A percentile compares a stretch with the other conserved stretches of the same genome.
Evolutionary conservation across 1,140 invertebrate species (phyloP).

Genomic region (Drosophila chauvacae): DNA sequence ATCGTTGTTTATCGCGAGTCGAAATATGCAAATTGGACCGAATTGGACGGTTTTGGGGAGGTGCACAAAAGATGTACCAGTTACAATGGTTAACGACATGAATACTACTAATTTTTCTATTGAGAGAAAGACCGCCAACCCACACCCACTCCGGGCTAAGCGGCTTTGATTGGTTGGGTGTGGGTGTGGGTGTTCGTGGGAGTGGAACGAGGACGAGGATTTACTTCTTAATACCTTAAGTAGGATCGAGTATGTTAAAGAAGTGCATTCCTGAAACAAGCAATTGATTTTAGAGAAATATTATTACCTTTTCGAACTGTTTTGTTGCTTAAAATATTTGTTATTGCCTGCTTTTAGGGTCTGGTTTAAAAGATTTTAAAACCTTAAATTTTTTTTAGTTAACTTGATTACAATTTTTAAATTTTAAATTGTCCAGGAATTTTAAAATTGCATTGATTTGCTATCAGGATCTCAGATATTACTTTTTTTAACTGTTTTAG

Average conservation of each 20-base stretch:
- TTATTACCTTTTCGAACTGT: background rate
- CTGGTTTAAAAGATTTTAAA: background rate
- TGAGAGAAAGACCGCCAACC: constrained; percentile 30
- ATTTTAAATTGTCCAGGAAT: too few species aligned
- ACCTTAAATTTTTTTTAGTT: too few species aligned
- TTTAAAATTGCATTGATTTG: too few species aligned
- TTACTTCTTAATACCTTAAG: background rate
- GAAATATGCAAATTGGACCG: constrained; percentile 48
- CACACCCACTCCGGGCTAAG: constrained; percentile 15
- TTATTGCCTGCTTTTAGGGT: background rate
- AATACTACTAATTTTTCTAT: constrained; percentile 76
- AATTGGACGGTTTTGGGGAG: background rate
- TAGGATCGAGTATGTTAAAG: background rate
- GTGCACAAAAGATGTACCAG: constrained; percentile 64
- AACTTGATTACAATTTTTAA: too few species aligned
- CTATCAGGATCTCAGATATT: background rate
- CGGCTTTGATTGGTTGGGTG: constrained; percentile 19
- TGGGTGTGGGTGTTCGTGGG: background rate
- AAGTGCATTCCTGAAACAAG: background rate
- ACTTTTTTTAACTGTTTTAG: background rate
- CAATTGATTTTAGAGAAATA: background rate
- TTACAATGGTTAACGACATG: constrained; percentile 82
- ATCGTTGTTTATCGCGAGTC: constrained; percentile 49
- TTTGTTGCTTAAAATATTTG: background rate
- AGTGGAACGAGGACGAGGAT: background rate